Evolutionary conservation across 2,888 invertebrate species (phyloP), one percentile per base, ranked within the genome.

Genomic region (Drosophila engyochracea): DNA sequence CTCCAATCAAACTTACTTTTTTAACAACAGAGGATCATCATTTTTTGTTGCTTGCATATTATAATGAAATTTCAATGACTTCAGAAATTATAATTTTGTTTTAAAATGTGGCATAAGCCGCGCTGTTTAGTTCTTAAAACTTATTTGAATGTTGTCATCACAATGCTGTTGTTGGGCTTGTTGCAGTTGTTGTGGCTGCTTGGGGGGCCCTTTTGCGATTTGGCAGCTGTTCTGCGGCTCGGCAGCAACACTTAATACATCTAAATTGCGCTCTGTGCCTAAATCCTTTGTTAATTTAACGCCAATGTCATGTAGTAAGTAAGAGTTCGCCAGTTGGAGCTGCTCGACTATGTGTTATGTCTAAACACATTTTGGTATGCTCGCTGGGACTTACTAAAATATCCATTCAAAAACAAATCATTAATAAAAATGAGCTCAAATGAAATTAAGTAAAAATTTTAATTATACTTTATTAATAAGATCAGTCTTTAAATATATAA

Each of bases 101-200:
- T n/a, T 12, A 44, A 22, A 44, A 12, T 5, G 58, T 81, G 79
- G 80, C 75, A 72, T 74, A 82, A 83, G 83, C 74, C 59, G 73
- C 73, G 73, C 70, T 80, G 80, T 80, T 84, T 72, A 78, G 78
- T 84, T 82, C 82, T 80, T 73, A 80, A 80, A 84, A 85, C 80
- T 74, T 75, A 76, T 83, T 82, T 85, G 78, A 80, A 77, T 84
- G 37, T 60, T 63, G 47, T 59, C 79, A 78, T 80, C 66, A 53
- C 54, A 60, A 67, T 41, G 33, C 57, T 63, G 47, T 37, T 70
- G 65, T 79, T 76, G 35, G 49, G 54, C 30, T 31, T 58, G 63
- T 62, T 41, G 53, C 53, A 58, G 62, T 49, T 59, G 31, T 41
- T 64, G 53, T 16, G n/a, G 31, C 52, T 31, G 52, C 19, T 52